Conservation (phyloP, 2,888 invertebrate genomes). For the Drosophila paracracens region DNA sequence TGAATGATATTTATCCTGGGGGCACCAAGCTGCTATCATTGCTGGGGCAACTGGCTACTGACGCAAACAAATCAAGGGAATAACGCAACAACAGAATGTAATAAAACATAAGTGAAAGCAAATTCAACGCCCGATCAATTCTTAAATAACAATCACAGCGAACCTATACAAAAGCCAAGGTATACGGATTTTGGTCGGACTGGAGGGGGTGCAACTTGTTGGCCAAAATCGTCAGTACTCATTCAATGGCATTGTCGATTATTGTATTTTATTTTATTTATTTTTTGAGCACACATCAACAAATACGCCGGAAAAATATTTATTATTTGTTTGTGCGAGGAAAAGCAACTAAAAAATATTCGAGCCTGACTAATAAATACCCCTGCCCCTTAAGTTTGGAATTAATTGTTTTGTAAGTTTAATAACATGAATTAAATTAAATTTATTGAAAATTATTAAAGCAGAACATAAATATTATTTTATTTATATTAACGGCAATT, state of each 20-base stretch:
- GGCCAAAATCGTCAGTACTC: conserved; percentile 5
- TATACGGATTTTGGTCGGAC: neutral
- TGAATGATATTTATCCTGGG: neutral
- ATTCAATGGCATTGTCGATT: conserved; percentile 12
- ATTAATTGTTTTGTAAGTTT: neutral
- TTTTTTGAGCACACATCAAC: conserved; percentile 60
- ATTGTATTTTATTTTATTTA: conserved; percentile 61
- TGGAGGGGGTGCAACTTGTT: neutral
- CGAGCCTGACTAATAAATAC: conserved; percentile 11
- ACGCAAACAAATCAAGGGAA: conserved; percentile 31
- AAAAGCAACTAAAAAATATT: conserved; percentile 14
- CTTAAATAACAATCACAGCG: conserved; percentile 47
- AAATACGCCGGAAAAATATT: conserved; percentile 55
- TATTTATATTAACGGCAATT: neutral
- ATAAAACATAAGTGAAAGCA: conserved; percentile 44
- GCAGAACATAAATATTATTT: neutral
- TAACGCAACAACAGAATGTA: conserved; percentile 16
- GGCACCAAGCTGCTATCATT: conserved; percentile 28
- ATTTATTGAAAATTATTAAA: neutral
- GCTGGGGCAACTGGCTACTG: conserved; percentile 36
- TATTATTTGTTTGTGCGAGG: conserved; percentile 48
- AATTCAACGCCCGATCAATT: conserved; percentile 65
- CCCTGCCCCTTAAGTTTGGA: neutral
- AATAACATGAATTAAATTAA: neutral
- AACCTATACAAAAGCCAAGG: conserved; percentile 27